Conservation (phyloP, 2,888 invertebrate genomes). For the Acanthococcus lagerstroemiae region DNA sequence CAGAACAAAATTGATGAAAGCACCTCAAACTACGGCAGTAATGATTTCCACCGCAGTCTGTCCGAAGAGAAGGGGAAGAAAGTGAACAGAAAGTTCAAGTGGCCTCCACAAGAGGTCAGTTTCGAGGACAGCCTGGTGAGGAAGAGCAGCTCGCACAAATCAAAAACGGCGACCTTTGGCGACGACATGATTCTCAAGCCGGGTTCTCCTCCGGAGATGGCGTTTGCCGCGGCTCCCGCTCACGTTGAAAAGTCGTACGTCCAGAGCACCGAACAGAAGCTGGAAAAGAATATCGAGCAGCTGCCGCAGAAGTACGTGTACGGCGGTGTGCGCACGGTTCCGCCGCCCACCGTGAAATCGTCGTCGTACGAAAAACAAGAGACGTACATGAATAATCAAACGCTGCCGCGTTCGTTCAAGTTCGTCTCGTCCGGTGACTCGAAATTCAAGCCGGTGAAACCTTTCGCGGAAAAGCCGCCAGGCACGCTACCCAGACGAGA, state of each 20-base stretch:
- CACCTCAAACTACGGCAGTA: not conserved
- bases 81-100: slow-evolving; percentile 14
- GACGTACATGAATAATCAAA: slow-evolving; percentile 12
- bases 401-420: slow-evolving; percentile 19
- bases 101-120: slow-evolving; percentile 18
- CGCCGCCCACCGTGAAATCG: slow-evolving; percentile 41
- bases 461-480: not conserved
- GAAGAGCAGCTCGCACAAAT: slow-evolving; percentile 36
- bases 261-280: slow-evolving; percentile 44
- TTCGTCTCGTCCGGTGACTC: slow-evolving; percentile 23
- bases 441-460: slow-evolving; percentile 27
- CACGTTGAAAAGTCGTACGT: slow-evolving; percentile 47
- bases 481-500: slow-evolving; percentile 40
- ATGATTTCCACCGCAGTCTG: not conserved
- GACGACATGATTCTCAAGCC: slow-evolving; percentile 51
- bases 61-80: not conserved
- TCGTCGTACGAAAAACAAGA: slow-evolving; percentile 3
- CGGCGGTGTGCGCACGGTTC: slow-evolving; percentile 48
- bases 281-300: slow-evolving; percentile 49
- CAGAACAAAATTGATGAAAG: not conserved
- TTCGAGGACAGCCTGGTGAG: slow-evolving; percentile 22
- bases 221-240: no score
- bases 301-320: slow-evolving; percentile 48
- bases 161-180: slow-evolving; percentile 39
- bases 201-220: slow-evolving; percentile 58